These are phyloP conservation scores for Monarcha castaneiventris DNA, from an alignment of 2,113 vertebrate genomes.

Conservation along the genomic window DNA sequence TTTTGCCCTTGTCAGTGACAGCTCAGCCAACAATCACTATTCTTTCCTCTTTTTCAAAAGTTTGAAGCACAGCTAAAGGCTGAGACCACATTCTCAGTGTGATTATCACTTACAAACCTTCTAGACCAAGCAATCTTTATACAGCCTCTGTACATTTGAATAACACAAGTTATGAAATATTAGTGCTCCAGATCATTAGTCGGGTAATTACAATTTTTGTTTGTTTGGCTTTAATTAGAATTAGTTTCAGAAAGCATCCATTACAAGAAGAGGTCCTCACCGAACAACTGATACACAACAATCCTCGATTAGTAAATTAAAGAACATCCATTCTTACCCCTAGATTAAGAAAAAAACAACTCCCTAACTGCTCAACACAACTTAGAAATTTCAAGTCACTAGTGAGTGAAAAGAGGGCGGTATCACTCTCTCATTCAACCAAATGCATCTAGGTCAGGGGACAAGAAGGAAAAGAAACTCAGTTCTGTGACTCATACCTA, in stretches of 20 bases:
- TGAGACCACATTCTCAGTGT: neutral
- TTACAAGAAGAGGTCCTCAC: slow-evolving; percentile 25
- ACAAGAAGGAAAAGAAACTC: neutral
- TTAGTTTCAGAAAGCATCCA: neutral
- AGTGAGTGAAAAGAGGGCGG: neutral
- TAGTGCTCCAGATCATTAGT: slow-evolving; percentile 15
- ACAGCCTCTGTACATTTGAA: neutral
- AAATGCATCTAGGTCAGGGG: neutral
- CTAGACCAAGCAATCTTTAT: neutral
- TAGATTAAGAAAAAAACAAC: neutral
- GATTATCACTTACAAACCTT: neutral
- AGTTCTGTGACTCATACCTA: neutral
- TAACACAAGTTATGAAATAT: slow-evolving; percentile 15
- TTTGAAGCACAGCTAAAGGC: neutral
- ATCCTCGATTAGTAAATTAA: neutral
- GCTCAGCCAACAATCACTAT: neutral
- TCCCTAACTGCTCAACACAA: neutral
- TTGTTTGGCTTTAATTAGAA: slow-evolving; percentile 51
- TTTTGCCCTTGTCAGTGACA: neutral
- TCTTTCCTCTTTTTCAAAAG: neutral
- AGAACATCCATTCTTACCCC: neutral
- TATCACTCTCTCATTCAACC: neutral
- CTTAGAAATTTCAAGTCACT: neutral
- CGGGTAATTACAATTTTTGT: slow-evolving; percentile 34
- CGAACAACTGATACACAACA: neutral